These are phyloP conservation scores for Operophtera brumata DNA, from an alignment of 2,888 invertebrate genomes.

Conservation along the genomic window DNA sequence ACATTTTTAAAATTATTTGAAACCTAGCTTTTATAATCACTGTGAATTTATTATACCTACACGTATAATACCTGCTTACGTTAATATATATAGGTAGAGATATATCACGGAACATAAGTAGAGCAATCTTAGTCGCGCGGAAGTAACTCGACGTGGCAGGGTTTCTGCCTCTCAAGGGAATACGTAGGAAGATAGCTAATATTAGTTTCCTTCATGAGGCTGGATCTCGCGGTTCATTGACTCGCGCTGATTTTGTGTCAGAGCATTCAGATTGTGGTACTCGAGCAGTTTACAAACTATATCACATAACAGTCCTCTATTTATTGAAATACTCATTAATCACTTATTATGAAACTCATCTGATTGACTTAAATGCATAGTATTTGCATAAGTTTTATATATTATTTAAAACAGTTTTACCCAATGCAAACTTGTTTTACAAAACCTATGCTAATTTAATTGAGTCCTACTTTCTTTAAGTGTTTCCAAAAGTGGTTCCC, in stretches of 20 bases:
- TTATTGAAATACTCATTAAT: slow-evolving; percentile 6
- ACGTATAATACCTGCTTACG: background rate
- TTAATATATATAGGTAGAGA: background rate
- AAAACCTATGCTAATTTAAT: slow-evolving; percentile 12
- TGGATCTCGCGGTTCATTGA: slow-evolving; percentile 67
- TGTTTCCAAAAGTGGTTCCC: background rate
- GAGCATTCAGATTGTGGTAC: slow-evolving; percentile 19
- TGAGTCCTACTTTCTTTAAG: background rate
- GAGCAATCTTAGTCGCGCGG: slow-evolving; percentile 57
- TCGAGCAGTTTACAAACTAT: slow-evolving; percentile 14
- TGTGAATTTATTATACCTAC: background rate
- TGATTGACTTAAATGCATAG: slow-evolving; percentile 18
- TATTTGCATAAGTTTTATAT: slow-evolving; percentile 8
- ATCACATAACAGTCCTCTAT: slow-evolving; percentile 22
- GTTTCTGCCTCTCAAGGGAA: slow-evolving; percentile 64
- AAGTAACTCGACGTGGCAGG: slow-evolving; percentile 65
- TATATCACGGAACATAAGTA: slow-evolving; percentile 31
- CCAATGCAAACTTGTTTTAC: background rate
- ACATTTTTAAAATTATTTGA: too few species aligned
- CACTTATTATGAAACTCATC: slow-evolving; percentile 9
- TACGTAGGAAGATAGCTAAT: slow-evolving; percentile 70
- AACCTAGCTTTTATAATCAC: too few species aligned
- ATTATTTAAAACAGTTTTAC: background rate
- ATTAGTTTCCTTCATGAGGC: slow-evolving; percentile 69
- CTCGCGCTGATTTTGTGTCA: slow-evolving; percentile 61